Evolutionary conservation across 2,113 vertebrate species (phyloP), one percentile per base, ranked within the genome.

Genomic region (Ceuthmochares aereus): DNA sequence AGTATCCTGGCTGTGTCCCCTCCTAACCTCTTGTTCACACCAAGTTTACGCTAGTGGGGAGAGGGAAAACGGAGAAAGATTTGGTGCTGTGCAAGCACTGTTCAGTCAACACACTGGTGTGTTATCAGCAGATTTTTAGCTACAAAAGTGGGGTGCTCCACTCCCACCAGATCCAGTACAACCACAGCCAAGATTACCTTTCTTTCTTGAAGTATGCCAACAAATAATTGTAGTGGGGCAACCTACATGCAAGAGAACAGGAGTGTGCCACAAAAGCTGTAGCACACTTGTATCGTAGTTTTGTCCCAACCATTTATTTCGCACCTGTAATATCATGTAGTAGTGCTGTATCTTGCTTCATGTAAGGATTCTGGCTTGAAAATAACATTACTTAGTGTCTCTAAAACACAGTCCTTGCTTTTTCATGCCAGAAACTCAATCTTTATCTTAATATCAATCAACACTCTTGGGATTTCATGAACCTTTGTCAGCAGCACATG

Each of bases 41-140:
- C 2, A 9, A 37, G 19, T 20, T 30, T 62, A 37, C 8, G 56
- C 47, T 42, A 42, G 0, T 2, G 5, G 18, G 4, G 4, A 32
- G 29, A 34, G 36, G 11, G 19, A 64, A 37, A 76, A 59, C 6
- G 32, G 37, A 60, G 29, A 55, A 87, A 51, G 17, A 10, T 32
- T 37, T 62, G 52, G 6, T 2, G 1, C 19, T 81, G n/a, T 59
- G 26, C 45, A 60, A 79, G 34, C 54, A 67, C 47, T 69, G 40
- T 14, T 78, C 27, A 43, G 21, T 27, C 42, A 56, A 27, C 5
- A 18, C 10, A 23, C 4, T 19, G 7, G 7, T 60, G 51, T 1
- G 1, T 51, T 62, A 20, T 23, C 52, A 40, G 30, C 20, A 27
- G 0, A 1, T 4, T n/a, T 83, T 73, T 83, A 87, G 25, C 59